Percentiles rank a stretch among this genome's conserved stretches.
phyloP scores from a whole-genome alignment of 2,113 vertebrate genomes.

The Psephotus haematonotus region DNA sequence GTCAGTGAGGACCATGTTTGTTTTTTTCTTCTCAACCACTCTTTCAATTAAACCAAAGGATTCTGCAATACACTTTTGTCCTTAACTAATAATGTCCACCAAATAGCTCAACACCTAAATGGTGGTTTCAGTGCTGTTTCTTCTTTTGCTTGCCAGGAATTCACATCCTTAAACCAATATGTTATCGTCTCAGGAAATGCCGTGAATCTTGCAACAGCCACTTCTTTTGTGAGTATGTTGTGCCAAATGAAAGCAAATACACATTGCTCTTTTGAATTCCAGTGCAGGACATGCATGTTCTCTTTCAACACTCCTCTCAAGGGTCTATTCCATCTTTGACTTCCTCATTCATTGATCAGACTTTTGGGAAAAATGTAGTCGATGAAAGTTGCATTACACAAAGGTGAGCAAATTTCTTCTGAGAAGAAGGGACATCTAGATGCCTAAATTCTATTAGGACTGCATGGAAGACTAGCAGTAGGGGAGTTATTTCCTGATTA shows the following conservation, averaged over 20 bases:
- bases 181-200: not conserved
- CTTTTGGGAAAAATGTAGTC: not conserved
- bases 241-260: not conserved
- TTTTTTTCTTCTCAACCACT: not conserved
- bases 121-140: not conserved
- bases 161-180: not conserved
- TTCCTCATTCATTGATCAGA: not conserved
- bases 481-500: not conserved
- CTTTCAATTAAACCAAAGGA: not conserved
- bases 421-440: not conserved
- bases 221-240: not conserved
- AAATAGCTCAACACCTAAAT: not conserved
- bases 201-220: not conserved
- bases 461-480: not conserved
- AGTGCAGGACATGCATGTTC: rapidly evolving
- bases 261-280: not conserved
- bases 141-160: not conserved
- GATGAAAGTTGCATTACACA: not conserved
- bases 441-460: not conserved
- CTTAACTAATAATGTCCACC: not conserved
- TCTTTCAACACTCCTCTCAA: not conserved
- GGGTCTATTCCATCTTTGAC: not conserved
- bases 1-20: not conserved
- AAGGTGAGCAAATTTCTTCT: not conserved
- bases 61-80: not conserved